Evolutionary conservation across 2,113 vertebrate genomes (phyloP).

Genomic region (Ahaetulla prasina): DNA sequence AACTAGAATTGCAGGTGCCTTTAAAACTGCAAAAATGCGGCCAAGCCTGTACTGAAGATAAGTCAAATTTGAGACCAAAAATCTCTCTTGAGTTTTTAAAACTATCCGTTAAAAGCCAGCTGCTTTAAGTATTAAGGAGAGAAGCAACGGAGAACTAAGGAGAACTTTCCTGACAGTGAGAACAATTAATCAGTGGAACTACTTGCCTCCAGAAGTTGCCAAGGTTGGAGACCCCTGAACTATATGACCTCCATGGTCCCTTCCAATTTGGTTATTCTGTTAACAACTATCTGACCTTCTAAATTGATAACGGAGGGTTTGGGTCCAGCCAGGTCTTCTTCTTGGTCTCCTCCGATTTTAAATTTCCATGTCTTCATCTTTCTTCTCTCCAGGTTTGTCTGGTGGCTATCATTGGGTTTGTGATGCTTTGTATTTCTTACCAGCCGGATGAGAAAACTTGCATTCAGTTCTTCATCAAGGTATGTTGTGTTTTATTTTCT

Average conservation of each 20-base stretch:
- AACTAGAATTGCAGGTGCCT: neutral
- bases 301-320: neutral
- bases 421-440: constrained; percentile 85
- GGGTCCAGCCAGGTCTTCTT: neutral
- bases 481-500: constrained; percentile 57
- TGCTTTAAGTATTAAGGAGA: no score
- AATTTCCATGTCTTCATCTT: neutral
- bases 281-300: neutral
- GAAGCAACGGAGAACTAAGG: no score
- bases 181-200: no score
- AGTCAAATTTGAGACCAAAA: neutral
- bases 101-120: no score
- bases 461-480: constrained; percentile 86
- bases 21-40: neutral
- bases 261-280: no score
- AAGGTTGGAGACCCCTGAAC: no score
- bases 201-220: no score
- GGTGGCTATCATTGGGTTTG: constrained; percentile 83
- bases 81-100: no score
- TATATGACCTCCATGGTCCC: no score
- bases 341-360: neutral
- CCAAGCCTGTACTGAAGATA: neutral
- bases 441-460: constrained; percentile 84
- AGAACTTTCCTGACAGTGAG: no score
- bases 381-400: constrained; percentile 77